A percentile compares a stretch with the other conserved stretches of the same genome.
These are phyloP conservation scores for Trogon melanurus DNA, from an alignment of 2,113 vertebrate genomes.

Conservation along the genomic window DNA sequence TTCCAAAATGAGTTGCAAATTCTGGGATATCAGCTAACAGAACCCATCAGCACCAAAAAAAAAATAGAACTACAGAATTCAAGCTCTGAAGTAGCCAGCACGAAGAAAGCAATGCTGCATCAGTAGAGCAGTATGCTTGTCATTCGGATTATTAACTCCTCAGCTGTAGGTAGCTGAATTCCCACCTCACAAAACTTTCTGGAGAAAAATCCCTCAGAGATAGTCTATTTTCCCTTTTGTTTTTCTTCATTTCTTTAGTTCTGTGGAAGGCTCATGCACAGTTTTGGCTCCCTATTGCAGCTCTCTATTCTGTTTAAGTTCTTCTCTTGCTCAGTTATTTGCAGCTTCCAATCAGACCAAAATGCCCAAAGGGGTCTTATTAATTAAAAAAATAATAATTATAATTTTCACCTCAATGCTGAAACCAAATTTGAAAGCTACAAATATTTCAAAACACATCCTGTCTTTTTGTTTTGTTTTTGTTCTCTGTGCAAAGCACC, in stretches of 20 bases:
- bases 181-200: neutral
- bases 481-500: neutral
- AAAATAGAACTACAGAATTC: neutral
- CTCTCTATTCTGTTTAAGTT: neutral
- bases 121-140: neutral
- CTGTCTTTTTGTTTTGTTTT: neutral
- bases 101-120: neutral
- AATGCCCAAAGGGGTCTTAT: neutral
- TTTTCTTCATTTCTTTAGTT: conserved; percentile 1
- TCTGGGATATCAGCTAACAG: neutral
- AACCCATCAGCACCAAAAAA: neutral
- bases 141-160: neutral
- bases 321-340: conserved; percentile 6
- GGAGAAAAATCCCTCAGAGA: neutral
- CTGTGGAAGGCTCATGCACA: conserved; percentile 10
- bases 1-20: neutral
- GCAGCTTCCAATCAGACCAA: conserved; percentile 2
- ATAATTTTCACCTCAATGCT: neutral
- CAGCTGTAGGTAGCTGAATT: neutral
- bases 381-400: neutral
- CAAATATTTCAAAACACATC: neutral
- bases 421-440: neutral
- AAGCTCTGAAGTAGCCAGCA: neutral
- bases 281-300: neutral
- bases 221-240: neutral